Base-by-base conservation (phyloP, 2,113 vertebrate species). In the Elephas maximus region DNA sequence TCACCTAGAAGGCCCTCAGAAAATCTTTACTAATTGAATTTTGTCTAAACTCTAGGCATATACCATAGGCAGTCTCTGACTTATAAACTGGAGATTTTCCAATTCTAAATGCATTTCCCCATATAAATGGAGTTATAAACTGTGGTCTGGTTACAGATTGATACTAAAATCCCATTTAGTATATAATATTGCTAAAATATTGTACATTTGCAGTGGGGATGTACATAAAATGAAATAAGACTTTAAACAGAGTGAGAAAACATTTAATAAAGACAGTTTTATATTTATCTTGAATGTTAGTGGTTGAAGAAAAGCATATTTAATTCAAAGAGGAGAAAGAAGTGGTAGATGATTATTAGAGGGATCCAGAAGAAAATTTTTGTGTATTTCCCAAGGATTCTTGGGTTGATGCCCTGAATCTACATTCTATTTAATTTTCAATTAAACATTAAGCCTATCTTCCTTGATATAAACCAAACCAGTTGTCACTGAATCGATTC, bases 101-200 rank as follows among this genome's bases (percentile, higher is more conserved):
- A 97, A 85, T 4, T 95, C 53, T 74, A 82, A 79, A 67, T 84
- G 28, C 51, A 85, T 90, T 89, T 95, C 71, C 8, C 2, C 33
- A 79, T 12, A 81, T 78, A 92, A 83, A 92, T 48, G 91, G 96
- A 74, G 33, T 37, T 81, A 83, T 76, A 97, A 51, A 85, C 65
- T 82, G 71, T 88, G 33, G 37, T 85, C 78, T 96, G 60, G 80
- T 51, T 24, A 0, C 51, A 78, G 33, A 53, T 74, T 74, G 37
- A 41, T 73, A 71, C 81, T 79, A 69, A 88, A 92, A 89, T 69
- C n/a, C 45, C 23, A 60, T 51, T 85, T 65, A 60, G 69, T 65
- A 20, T 3, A n/a, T 37, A 48, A 45, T 71, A 48, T 81, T 69
- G 53, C 37, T 93, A 88, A 93, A 81, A 92, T 53, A 71, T 8